Conservation (phyloP, 2,113 vertebrate genomes). For the Lucifuga dentata region DNA sequence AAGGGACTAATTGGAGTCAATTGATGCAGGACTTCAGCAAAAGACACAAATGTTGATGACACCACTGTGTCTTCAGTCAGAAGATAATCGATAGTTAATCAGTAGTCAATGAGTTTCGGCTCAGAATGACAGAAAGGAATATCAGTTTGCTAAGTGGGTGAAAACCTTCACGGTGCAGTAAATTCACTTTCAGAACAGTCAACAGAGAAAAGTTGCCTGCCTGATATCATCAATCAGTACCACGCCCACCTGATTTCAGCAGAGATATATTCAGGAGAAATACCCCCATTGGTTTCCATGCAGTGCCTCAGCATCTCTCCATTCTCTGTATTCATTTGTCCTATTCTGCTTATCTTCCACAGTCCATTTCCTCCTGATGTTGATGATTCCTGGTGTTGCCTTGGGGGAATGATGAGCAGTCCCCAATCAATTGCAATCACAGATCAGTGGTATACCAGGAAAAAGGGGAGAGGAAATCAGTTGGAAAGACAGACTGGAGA, state of each 20-base stretch:
- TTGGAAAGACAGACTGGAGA: conserved; percentile 18
- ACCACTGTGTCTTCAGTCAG: conserved; percentile 10
- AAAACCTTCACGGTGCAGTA: conserved; percentile 26
- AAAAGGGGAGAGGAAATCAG: conserved; percentile 52
- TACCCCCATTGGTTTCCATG: conserved; percentile 6
- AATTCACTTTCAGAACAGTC: conserved; percentile 52
- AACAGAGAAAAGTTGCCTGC: conserved; percentile 34
- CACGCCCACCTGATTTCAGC: conserved; percentile 18
- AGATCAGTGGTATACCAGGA: conserved; percentile 52
- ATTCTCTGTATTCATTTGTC: conserved; percentile 30
- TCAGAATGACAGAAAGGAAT: conserved; percentile 20
- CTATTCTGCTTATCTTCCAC: conserved; percentile 17
- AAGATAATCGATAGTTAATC: conserved; percentile 50
- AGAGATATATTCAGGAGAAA: not conserved
- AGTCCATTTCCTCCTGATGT: conserved; percentile 45
- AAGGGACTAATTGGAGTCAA: not conserved
- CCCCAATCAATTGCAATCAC: conserved; percentile 76
- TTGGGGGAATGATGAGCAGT: conserved; percentile 58
- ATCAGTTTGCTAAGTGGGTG: conserved; percentile 27
- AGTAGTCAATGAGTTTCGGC: conserved; percentile 26
- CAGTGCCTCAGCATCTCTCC: conserved; percentile 6
- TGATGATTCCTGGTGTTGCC: conserved; percentile 41
- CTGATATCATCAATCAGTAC: conserved; percentile 30
- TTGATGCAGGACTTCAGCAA: conserved; percentile 9
- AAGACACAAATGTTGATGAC: conserved; percentile 5